Evolutionary conservation across 2,113 vertebrate genomes (phyloP), one percentile per base, ranked within the genome.

Genomic region (Nothocercus nigrocapillus): DNA sequence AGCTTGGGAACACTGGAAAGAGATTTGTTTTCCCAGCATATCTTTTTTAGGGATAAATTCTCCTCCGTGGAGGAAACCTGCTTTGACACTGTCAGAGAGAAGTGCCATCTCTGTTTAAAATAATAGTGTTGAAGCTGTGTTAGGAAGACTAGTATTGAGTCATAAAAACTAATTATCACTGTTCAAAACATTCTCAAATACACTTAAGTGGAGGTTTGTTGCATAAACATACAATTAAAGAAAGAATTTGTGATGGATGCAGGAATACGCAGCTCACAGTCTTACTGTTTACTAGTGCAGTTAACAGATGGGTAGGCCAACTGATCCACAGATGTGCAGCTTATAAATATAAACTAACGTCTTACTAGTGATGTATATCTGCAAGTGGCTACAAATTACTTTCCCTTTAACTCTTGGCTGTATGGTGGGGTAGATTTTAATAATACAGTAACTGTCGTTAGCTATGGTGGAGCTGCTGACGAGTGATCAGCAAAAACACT

Each of bases 301-400:
- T 96, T 98, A 98, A 98, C 98, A 98, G 98, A 98, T 98, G 98
- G 97, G 96, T 97, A 97, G 97, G 97, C 98, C 98, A 98, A 98
- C 98, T 97, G 98, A 98, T 98, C 94, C 97, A 98, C 98, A 98
- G 97, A 98, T 98, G 98, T 98, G 98, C 97, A 95, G 96, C 97
- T 97, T 98, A 97, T 97, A 98, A 98, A 97, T 98, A 97, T 97
- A 97, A 98, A 97, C 98, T 96, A 96, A 96, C 77, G 94, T 98
- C 97, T 98, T 97, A 94, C 97, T 97, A 89, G 96, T 98, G 97
- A 98, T 97, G 91, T 98, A 97, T 97, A 96, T 96, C 94, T 97
- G 96, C 91, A 95, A 97, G 97, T 95, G 98, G 97, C 97, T 96
- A 96, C 95, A 96, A 96, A 98, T 97, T 96, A 93, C 97, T 97